These are phyloP conservation scores for Mastomys coucha DNA, from an alignment of 2,113 vertebrate species.

Conservation along the genomic window DNA sequence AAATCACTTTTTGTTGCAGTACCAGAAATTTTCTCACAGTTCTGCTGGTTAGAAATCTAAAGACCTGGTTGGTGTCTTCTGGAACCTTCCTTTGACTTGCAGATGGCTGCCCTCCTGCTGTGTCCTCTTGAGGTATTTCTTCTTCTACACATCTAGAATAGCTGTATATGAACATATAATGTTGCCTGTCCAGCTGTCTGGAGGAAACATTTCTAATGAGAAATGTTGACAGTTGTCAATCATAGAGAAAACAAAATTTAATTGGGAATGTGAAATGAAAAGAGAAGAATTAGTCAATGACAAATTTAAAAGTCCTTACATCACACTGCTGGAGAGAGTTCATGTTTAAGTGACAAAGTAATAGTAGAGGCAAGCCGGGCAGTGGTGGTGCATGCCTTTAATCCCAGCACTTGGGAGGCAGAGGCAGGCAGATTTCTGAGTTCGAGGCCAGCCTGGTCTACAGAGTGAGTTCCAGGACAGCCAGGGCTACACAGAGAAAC, in stretches of 20 bases:
- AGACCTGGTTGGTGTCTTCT: not conserved
- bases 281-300: slow-evolving; percentile 30
- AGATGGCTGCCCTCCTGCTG: no score
- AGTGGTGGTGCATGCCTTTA: no score
- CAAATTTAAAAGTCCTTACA: not conserved
- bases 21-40: not conserved
- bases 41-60: not conserved
- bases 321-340: not conserved
- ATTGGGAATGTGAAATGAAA: not conserved
- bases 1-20: not conserved
- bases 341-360: not conserved
- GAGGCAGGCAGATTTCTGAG: no score
- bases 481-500: no score
- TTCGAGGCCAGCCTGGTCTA: no score
- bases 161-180: not conserved
- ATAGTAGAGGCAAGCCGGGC: no score
- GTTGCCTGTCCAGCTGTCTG: not conserved
- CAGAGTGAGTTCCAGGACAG: no score
- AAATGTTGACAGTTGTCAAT: not conserved
- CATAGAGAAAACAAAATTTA: slow-evolving; percentile 15
- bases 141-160: not conserved
- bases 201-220: slow-evolving; percentile 12
- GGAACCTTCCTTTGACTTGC: no score
- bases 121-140: no score
- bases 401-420: no score